These are phyloP conservation scores for Astreopora myriophthalma DNA, from an alignment of 64 coral and sea anemone genomes.

Conservation along the genomic window DNA sequence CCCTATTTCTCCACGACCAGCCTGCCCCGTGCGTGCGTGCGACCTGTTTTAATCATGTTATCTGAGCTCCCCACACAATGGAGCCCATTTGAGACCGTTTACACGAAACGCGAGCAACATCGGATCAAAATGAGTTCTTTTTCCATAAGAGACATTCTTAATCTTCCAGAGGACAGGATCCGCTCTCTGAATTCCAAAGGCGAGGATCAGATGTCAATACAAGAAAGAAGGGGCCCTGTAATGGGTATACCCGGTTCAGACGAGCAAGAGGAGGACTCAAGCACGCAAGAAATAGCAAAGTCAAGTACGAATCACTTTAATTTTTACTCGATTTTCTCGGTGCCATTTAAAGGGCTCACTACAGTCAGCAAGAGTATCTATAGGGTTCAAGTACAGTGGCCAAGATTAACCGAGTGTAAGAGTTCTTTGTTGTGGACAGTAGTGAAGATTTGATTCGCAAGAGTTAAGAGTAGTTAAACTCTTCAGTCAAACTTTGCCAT, in stretches of 20 bases:
- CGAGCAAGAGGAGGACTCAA: not conserved
- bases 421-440: slow-evolving; percentile 24
- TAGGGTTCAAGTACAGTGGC: not conserved
- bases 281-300: slow-evolving; percentile 6
- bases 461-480: not conserved
- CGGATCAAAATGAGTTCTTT: slow-evolving; percentile 62
- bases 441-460: not conserved
- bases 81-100: slow-evolving; percentile 61
- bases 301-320: slow-evolving; percentile 50
- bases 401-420: slow-evolving; percentile 11
- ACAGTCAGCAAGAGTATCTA: not conserved
- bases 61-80: slow-evolving; percentile 67
- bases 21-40: slow-evolving; percentile 50
- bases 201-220: slow-evolving; percentile 28
- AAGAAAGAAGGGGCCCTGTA: not conserved
- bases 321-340: slow-evolving; percentile 19
- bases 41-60: slow-evolving; percentile 55
- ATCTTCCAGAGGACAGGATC: slow-evolving; percentile 70
- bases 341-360: not conserved
- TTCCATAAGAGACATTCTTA: slow-evolving; percentile 85
- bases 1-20: slow-evolving; percentile 34
- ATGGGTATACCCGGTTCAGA: not conserved
- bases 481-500: slow-evolving; percentile 28
- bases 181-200: slow-evolving; percentile 50
- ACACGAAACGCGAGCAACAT: slow-evolving; percentile 53